Evolutionary conservation across 1,140 invertebrate species (phyloP).

Genomic region (Helicoverpa zea): DNA sequence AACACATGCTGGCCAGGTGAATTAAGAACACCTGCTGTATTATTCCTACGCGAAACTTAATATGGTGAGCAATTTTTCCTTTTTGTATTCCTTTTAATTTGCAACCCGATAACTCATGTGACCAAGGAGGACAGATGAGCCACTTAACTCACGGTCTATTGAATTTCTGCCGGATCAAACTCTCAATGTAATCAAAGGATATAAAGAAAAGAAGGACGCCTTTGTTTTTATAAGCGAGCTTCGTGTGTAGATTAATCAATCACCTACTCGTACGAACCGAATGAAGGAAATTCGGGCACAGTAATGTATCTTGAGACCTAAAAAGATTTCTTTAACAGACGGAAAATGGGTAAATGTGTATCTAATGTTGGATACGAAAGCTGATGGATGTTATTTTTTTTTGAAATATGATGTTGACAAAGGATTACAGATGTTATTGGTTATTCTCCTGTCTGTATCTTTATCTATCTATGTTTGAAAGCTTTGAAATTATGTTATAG

Average conservation of each 20-base stretch:
- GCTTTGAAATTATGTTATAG: too few relatives aligned
- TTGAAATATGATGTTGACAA: not conserved
- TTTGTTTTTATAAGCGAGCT: constrained; percentile 52
- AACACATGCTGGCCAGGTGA: constrained; percentile 81
- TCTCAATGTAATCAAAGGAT: constrained; percentile 58
- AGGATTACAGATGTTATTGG: not conserved
- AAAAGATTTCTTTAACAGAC: constrained; percentile 11
- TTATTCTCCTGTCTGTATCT: too few relatives aligned
- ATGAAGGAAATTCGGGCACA: constrained; percentile 19
- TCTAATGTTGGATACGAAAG: not conserved
- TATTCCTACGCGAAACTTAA: constrained; percentile 76
- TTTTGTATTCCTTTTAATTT: constrained; percentile 56
- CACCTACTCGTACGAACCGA: not conserved
- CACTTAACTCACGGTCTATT: constrained; percentile 73
- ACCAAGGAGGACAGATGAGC: constrained; percentile 77
- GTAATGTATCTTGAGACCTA: constrained; percentile 20
- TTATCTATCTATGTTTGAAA: too few relatives aligned
- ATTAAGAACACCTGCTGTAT: constrained; percentile 72
- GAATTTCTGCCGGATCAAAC: constrained; percentile 56
- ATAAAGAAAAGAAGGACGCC: constrained; percentile 51
- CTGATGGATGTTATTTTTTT: constrained; percentile 3
- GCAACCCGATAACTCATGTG: constrained; percentile 74
- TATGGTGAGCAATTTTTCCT: constrained; percentile 74
- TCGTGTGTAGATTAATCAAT: constrained; percentile 38
- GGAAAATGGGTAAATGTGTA: constrained; percentile 1